These are phyloP conservation scores for Gallinago jamesoni DNA, from an alignment of 2,113 vertebrate genomes.

Conservation along the genomic window DNA sequence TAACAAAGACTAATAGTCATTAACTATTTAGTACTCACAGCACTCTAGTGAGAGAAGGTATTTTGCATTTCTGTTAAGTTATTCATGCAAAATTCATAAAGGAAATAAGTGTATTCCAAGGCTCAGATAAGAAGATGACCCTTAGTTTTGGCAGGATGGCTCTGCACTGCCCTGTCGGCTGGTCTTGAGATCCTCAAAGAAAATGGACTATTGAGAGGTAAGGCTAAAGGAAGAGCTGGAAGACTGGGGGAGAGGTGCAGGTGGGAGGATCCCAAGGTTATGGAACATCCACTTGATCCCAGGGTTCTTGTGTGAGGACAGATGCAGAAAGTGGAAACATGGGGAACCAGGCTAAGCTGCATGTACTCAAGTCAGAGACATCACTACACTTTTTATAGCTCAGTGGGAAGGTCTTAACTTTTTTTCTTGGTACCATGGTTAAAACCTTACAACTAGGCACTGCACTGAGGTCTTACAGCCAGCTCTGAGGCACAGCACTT, in stretches of 20 bases:
- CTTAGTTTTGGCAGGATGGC: not conserved
- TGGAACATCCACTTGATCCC: fast-evolving
- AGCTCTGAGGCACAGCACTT: not conserved
- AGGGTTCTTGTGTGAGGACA: not conserved
- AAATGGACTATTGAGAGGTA: not conserved
- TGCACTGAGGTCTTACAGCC: not conserved
- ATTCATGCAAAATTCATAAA: not conserved
- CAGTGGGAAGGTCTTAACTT: not conserved
- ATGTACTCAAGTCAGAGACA: not conserved
- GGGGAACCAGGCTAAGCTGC: not conserved
- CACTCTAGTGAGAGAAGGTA: not conserved
- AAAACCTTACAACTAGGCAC: not conserved
- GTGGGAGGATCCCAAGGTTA: fast-evolving
- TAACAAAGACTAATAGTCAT: not conserved
- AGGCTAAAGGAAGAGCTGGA: not conserved
- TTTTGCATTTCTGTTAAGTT: not conserved
- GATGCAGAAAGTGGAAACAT: not conserved
- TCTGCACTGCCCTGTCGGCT: not conserved
- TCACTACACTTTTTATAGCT: not conserved
- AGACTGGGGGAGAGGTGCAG: not conserved
- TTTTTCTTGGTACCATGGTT: not conserved
- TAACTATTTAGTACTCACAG: slow-evolving; percentile 10
- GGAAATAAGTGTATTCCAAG: not conserved
- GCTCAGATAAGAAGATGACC: not conserved
- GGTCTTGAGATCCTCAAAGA: not conserved